These are phyloP conservation scores for Mustela lutreola DNA, from an alignment of 2,113 vertebrate genomes.

Conservation along the genomic window DNA sequence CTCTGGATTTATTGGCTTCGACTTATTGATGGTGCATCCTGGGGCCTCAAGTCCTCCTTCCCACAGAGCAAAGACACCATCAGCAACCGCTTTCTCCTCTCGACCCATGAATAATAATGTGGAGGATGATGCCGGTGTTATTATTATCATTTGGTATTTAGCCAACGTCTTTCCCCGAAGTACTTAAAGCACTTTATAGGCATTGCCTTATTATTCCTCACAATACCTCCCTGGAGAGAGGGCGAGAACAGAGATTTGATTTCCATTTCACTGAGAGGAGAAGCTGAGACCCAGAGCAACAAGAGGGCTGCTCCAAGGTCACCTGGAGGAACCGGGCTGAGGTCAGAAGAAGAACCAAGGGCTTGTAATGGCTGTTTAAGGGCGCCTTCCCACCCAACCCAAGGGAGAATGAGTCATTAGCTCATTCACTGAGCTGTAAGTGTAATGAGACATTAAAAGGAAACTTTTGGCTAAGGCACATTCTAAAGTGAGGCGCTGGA, in stretches of 20 bases:
- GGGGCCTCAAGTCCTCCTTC: conserved; percentile 76
- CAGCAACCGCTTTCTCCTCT: conserved; percentile 80
- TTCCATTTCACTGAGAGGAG: conserved; percentile 74
- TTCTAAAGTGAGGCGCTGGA: conserved; percentile 57
- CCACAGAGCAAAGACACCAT: conserved; percentile 79
- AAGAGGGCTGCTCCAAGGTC: conserved; percentile 72
- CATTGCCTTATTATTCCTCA: conserved; percentile 81
- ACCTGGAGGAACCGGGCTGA: conserved; percentile 61
- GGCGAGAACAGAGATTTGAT: conserved; percentile 69
- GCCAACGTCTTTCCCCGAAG: conserved; percentile 84
- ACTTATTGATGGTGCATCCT: conserved; percentile 80
- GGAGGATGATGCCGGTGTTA: conserved; percentile 79
- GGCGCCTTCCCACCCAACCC: conserved; percentile 34
- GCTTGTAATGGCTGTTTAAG: conserved; percentile 69
- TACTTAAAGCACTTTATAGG: conserved; percentile 85
- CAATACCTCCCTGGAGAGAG: conserved; percentile 80
- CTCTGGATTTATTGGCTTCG: conserved; percentile 76
- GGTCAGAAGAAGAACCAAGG: conserved; percentile 52
- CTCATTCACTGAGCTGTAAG: conserved; percentile 62
- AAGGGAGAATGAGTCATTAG: conserved; percentile 62
- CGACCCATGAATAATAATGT: conserved; percentile 80
- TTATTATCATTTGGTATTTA: conserved; percentile 85
- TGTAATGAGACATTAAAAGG: conserved; percentile 48
- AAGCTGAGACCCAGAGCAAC: conserved; percentile 64
- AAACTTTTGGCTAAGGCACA: conserved; percentile 23